phyloP scores from a whole-genome alignment of 2,888 invertebrate genomes.

The Nomada lathburiana region DNA sequence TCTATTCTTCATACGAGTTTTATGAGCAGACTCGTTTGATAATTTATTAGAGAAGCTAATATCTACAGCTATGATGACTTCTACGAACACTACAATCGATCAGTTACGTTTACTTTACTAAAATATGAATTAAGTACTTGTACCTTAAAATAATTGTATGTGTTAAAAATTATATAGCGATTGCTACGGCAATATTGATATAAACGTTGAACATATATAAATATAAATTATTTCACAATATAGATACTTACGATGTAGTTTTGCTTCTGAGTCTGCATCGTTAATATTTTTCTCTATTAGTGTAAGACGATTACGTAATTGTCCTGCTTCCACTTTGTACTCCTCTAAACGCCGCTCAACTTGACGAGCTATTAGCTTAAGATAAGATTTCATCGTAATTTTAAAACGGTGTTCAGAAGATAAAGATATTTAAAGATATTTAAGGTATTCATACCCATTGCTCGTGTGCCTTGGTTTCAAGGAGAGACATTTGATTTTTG shows the following conservation, averaged over 20 bases:
- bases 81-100: too few species aligned
- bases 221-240: not conserved
- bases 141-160: conserved; percentile 4
- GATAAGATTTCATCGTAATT: conserved; percentile 27
- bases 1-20: not conserved
- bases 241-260: conserved; percentile 85
- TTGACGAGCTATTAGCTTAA: conserved; percentile 90
- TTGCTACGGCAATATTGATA: conserved; percentile 7
- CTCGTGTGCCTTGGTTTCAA: conserved; percentile 94
- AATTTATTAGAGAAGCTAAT: not conserved
- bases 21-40: not conserved
- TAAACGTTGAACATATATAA: not conserved
- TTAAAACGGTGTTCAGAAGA: conserved; percentile 8
- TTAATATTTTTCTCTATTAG: conserved; percentile 85
- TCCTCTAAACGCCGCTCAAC: conserved; percentile 94
- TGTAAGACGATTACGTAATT: conserved; percentile 88
- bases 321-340: conserved; percentile 89
- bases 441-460: conserved; percentile 87
- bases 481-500: conserved; percentile 89
- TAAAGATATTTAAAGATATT: conserved; percentile 6
- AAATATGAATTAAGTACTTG: not conserved
- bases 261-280: conserved; percentile 84
- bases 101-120: too few species aligned
- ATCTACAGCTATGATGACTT: not conserved
- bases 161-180: not conserved